These are phyloP conservation scores for Caenorhabditis wallacei DNA, from an alignment of 2,888 invertebrate genomes.

Conservation along the genomic window DNA sequence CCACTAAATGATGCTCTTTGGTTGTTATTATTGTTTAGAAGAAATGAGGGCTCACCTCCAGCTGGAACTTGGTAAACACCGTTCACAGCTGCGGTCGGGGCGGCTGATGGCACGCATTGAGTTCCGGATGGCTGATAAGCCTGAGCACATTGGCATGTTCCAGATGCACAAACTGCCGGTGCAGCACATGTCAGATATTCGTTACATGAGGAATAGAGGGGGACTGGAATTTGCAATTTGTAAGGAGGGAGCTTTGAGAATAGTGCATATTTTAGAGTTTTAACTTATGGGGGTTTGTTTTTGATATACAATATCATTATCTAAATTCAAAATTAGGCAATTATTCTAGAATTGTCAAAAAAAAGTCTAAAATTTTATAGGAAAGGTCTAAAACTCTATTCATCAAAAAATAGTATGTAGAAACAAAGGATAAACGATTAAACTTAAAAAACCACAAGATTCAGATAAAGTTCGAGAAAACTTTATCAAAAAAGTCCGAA, in stretches of 20 bases:
- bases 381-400: no score
- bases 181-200: constrained; percentile 69
- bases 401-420: no score
- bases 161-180: constrained; percentile 67
- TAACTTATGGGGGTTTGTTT: no score
- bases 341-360: no score
- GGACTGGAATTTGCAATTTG: constrained; percentile 52
- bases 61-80: constrained; percentile 69
- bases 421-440: no score
- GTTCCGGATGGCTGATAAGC: constrained; percentile 63
- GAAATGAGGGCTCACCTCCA: constrained; percentile 51
- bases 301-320: no score
- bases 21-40: constrained; percentile 44
- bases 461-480: background rate
- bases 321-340: no score
- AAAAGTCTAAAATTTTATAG: no score
- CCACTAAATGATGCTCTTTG: constrained; percentile 51
- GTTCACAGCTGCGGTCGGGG: constrained; percentile 31
- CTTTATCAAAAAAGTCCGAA: background rate
- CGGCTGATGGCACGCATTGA: constrained; percentile 55
- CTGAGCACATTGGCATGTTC: constrained; percentile 63
- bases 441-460: no score
- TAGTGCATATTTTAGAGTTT: no score
- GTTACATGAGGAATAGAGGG: constrained; percentile 70
- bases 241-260: no score